Percentiles rank a stretch among this genome's conserved stretches.
Conservation (phyloP, 2,888 invertebrate species). For the Andrena praecox region DNA sequence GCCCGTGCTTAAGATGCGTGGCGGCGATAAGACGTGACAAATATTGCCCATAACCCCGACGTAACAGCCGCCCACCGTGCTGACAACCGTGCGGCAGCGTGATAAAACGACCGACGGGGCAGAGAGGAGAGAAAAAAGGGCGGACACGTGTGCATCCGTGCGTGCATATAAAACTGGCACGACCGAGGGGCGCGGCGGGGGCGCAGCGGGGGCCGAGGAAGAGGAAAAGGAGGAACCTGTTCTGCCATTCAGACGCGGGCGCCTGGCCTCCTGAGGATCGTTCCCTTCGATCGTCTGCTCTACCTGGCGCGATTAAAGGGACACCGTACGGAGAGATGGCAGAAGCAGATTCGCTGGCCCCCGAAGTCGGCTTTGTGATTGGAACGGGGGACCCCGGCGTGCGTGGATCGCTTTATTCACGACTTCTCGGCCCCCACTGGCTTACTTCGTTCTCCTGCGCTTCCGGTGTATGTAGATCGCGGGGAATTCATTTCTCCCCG, state of each 20-base stretch:
- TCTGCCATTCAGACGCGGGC: constrained; percentile 66
- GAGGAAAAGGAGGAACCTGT: constrained; percentile 70
- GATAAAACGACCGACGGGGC: constrained; percentile 44
- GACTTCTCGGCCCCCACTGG: constrained; percentile 10
- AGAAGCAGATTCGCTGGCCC: constrained; percentile 26
- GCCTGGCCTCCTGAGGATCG: constrained; percentile 52
- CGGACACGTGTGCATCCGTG: constrained; percentile 39
- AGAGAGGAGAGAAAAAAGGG: constrained; percentile 6
- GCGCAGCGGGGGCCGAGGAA: background rate
- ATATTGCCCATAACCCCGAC: constrained; percentile 81
- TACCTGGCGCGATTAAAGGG: constrained; percentile 46
- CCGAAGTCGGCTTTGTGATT: constrained; percentile 12
- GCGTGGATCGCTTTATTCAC: constrained; percentile 32
- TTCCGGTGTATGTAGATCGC: background rate
- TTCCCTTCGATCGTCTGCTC: constrained; percentile 45
- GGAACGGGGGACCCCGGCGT: background rate
- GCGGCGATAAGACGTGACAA: constrained; percentile 82
- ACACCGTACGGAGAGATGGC: constrained; percentile 25
- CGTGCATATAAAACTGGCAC: constrained; percentile 3
- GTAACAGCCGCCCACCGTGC: constrained; percentile 68
- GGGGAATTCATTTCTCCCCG: background rate
- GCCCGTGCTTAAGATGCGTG: constrained; percentile 78
- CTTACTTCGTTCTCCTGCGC: constrained; percentile 3
- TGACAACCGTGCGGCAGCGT: constrained; percentile 67
- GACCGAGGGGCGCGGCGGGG: background rate